Evolutionary conservation across 1,140 invertebrate genomes (phyloP).

Genomic region (Drosophila rhopaloa): DNA sequence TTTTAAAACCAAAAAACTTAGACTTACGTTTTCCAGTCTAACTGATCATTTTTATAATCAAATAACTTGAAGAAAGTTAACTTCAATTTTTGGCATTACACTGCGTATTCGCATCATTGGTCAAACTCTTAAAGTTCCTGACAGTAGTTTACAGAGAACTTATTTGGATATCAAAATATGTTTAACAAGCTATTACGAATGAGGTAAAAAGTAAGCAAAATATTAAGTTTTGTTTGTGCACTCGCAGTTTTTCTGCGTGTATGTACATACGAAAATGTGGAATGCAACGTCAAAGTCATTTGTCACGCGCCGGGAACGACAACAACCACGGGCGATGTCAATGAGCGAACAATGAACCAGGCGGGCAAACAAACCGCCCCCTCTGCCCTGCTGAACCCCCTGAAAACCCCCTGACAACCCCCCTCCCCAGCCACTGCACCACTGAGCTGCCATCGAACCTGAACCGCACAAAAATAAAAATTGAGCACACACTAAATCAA

Average conservation of each 20-base stretch:
- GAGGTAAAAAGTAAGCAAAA: too few relatives aligned
- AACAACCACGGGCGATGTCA: conserved; percentile 62
- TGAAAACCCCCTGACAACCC: background rate
- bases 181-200: too few relatives aligned
- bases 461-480: conserved; percentile 68
- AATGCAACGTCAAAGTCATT: conserved; percentile 82
- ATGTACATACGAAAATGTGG: conserved; percentile 61
- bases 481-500: conserved; percentile 81
- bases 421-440: conserved; percentile 21
- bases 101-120: too few relatives aligned
- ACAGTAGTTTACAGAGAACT: too few relatives aligned
- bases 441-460: conserved; percentile 36
- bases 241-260: conserved; percentile 1
- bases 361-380: conserved; percentile 58
- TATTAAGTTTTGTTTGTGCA: background rate
- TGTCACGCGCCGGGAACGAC: conserved; percentile 72
- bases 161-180: too few relatives aligned
- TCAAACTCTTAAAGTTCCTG: too few relatives aligned
- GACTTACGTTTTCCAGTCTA: too few relatives aligned
- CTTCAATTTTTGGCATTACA: too few relatives aligned
- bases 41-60: too few relatives aligned
- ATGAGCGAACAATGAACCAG: conserved; percentile 78
- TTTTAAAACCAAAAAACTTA: too few relatives aligned
- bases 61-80: too few relatives aligned
- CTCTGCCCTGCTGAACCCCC: background rate